Evolutionary conservation across 2,888 invertebrate species (phyloP), one percentile per base, ranked within the genome.

Genomic region (Nymphalis urticae): DNA sequence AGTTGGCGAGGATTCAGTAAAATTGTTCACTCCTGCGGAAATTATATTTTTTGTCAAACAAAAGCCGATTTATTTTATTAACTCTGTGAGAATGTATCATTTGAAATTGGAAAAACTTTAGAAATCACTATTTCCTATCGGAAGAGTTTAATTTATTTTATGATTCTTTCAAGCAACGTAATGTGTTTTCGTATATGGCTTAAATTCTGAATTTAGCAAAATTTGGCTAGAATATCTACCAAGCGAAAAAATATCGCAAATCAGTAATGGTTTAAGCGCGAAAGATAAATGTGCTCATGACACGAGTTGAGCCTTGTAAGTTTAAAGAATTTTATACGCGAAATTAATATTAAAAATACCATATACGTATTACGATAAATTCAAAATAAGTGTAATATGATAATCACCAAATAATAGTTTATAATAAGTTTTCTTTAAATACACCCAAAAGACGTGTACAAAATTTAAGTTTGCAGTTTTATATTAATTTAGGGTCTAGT

Each of bases 11-110:
- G 48, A 36, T 53, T 64, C 47, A 16, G 61, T 42, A 47, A 27
- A 53, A 66, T 51, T 66, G 60, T 53, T 66, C 60, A 47, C 42
- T 53, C 48, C 53, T 9, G 27, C n/a, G 51, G 61, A 66, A 61
- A 61, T 66, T 53, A 53, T 61, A 48, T 36, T 61, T 51, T 53
- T 21, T 47, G 66, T 66, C 61, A 48, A 66, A 66, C 48, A 61
- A 32, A 36, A 66, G 48, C 27, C 53, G 19, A 66, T 54, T 48
- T 61, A 61, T 66, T 66, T 66, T 47, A 27, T 61, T 66, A 48
- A 21, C 47, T 47, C 61, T 32, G 48, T 60, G 1, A 27, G 9
- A 51, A 3, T 51, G 21, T 51, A 53, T 24, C 53, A 21, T 53
- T 17, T 21, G 47, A 48, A 61, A 61, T 54, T 54, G 21, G 53